Conservation (phyloP, 2,888 invertebrate genomes). For the Troilus luridus region DNA sequence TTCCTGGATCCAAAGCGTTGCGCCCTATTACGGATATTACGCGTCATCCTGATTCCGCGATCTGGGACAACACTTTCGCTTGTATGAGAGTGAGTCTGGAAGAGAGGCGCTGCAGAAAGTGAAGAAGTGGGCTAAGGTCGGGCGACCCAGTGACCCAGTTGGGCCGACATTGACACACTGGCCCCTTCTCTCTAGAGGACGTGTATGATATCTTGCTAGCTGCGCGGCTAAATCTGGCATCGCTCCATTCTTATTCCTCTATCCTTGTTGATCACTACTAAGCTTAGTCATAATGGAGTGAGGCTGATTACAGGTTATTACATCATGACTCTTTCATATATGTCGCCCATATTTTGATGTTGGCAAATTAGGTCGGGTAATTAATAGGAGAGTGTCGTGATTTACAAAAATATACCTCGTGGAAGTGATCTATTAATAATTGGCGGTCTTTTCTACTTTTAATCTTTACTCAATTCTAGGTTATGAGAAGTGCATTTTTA, state of each 20-base stretch:
- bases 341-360: neutral
- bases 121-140: constrained; percentile 57
- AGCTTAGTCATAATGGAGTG: neutral
- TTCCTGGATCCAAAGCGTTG: neutral
- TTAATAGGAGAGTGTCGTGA: neutral
- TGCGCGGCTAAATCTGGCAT: neutral
- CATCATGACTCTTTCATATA: neutral
- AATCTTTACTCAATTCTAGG: too few relatives aligned
- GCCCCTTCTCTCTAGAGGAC: constrained; percentile 33
- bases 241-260: neutral
- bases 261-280: neutral
- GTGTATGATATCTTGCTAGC: constrained; percentile 14
- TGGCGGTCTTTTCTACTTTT: too few relatives aligned
- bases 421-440: neutral
- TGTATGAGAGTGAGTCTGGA: constrained; percentile 37
- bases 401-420: neutral
- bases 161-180: constrained; percentile 53
- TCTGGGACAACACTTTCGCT: constrained; percentile 16
- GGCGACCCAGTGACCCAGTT: constrained; percentile 53
- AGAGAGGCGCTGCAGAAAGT: constrained; percentile 52
- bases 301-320: neutral
- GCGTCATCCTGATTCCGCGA: neutral
- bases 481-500: too few relatives aligned
- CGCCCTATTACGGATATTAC: neutral
- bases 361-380: neutral